phyloP scores from a whole-genome alignment of 1,140 invertebrate genomes.

The Polypedilum pembai region DNA sequence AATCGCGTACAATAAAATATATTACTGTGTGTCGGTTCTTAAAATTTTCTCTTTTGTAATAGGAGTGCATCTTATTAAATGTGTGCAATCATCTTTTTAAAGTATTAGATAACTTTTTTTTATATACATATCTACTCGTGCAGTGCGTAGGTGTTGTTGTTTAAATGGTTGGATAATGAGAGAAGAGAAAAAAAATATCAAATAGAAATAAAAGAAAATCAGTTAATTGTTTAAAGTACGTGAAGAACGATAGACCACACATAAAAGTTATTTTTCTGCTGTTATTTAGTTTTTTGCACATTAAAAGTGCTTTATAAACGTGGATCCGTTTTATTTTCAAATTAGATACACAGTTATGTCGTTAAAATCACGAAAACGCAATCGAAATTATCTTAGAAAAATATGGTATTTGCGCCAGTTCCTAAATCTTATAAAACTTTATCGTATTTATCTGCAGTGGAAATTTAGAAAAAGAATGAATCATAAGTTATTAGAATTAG shows the following conservation, averaged over 20 bases:
- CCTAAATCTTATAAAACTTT: not conserved
- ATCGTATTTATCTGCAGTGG: not conserved
- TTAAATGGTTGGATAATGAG: no score
- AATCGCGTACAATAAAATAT: no score
- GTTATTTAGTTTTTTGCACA: no score
- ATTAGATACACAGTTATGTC: not conserved
- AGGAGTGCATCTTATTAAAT: no score
- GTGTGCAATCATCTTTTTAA: no score
- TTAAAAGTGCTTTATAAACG: not conserved
- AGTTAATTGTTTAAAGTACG: not conserved
- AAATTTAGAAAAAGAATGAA: not conserved
- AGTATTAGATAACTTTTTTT: no score
- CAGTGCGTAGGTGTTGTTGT: no score
- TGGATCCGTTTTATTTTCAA: not conserved
- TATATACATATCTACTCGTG: no score
- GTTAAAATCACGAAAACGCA: not conserved
- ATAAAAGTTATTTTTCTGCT: not conserved
- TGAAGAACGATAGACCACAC: not conserved
- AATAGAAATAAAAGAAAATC: not conserved
- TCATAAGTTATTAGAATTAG: not conserved
- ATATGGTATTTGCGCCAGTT: not conserved
- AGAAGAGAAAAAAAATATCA: not conserved
- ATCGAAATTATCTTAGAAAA: slow-evolving; percentile 1
- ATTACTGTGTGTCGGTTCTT: no score
- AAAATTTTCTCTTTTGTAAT: no score